Evolutionary conservation across 2,888 invertebrate genomes (phyloP).

Genomic region (Stenodema calcarata): DNA sequence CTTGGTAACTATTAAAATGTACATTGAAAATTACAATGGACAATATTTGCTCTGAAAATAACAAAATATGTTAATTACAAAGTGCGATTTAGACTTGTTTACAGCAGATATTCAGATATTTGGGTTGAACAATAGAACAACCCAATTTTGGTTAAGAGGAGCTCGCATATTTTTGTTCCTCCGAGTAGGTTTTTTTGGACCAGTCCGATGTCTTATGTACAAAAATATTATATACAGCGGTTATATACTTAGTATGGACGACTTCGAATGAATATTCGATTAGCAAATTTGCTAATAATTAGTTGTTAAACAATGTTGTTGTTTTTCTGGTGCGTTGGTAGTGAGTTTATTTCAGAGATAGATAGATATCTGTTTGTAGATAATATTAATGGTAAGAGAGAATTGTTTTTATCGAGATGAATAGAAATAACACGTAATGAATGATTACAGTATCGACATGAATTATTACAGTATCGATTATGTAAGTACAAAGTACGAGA

Average conservation of each 20-base stretch:
- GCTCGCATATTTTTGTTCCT: neutral
- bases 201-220: neutral
- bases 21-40: neutral
- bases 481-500: too few species aligned
- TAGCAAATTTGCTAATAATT: neutral
- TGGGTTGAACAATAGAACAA: neutral
- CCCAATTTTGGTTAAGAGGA: neutral
- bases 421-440: too few species aligned
- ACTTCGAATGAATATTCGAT: neutral
- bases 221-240: neutral
- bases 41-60: neutral
- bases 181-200: neutral
- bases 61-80: neutral
- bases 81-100: neutral
- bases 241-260: neutral
- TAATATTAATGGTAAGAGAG: too few species aligned
- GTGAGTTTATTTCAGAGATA: too few species aligned
- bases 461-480: too few species aligned
- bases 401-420: too few species aligned
- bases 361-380: too few species aligned
- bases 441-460: too few species aligned
- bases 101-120: neutral
- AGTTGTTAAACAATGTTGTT: too few species aligned
- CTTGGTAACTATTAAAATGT: neutral
- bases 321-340: too few species aligned